Evolutionary conservation across 2,797 vertebrate genomes (phyloP).

Genomic region (Novumbra hubbsi): DNA sequence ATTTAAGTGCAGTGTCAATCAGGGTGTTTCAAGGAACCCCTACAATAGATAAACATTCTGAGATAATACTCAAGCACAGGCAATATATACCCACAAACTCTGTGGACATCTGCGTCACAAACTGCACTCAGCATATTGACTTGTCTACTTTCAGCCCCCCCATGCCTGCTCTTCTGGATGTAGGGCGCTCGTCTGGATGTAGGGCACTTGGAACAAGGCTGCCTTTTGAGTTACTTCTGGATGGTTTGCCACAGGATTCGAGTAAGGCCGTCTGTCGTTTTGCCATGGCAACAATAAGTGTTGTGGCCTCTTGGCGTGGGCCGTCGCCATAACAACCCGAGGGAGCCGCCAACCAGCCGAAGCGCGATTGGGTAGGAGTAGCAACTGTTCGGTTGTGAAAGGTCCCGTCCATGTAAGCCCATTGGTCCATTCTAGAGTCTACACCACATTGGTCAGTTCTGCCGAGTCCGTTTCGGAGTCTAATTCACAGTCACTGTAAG

Average conservation of each 20-base stretch:
- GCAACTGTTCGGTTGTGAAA: conserved; percentile 30
- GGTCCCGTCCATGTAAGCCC: conserved; percentile 26
- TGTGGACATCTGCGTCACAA: not conserved
- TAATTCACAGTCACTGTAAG: conserved; percentile 69
- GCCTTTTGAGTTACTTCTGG: conserved; percentile 15
- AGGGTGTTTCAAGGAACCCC: conserved; percentile 28
- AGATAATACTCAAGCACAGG: conserved; percentile 17
- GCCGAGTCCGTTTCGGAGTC: conserved; percentile 87
- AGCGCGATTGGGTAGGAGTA: conserved; percentile 41
- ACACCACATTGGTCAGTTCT: conserved; percentile 73
- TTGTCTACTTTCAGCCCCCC: not conserved
- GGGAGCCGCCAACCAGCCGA: conserved; percentile 16
- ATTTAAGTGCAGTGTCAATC: conserved; percentile 40
- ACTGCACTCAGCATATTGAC: not conserved
- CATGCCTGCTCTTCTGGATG: too few relatives aligned
- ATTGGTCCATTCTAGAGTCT: conserved; percentile 38
- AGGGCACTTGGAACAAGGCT: conserved; percentile 48
- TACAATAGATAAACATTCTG: conserved; percentile 4
- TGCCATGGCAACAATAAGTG: not conserved
- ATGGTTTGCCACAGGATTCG: conserved; percentile 15
- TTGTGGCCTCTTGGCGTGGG: not conserved
- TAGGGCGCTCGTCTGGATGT: too few relatives aligned
- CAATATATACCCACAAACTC: conserved; percentile 46
- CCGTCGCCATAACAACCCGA: too few relatives aligned
- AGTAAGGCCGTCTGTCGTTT: conserved; percentile 29